Evolutionary conservation across 2,113 vertebrate genomes (phyloP).

Genomic region (Corynorhinus townsendii): DNA sequence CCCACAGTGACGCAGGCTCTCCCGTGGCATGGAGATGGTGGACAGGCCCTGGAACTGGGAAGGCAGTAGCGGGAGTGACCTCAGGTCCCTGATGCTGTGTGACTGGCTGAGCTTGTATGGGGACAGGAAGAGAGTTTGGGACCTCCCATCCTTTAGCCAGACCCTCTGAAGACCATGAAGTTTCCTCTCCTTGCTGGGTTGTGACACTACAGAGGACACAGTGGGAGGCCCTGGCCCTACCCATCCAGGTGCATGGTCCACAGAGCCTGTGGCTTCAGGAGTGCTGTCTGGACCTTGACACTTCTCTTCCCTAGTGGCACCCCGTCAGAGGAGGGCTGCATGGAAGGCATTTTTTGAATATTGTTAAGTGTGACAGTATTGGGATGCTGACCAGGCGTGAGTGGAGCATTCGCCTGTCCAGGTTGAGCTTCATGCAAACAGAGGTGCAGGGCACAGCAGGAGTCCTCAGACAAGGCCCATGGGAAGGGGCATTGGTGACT

Average conservation of each 20-base stretch:
- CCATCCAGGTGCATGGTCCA: not conserved
- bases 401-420: too few relatives aligned
- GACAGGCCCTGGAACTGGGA: not conserved
- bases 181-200: not conserved
- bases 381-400: not conserved
- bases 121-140: not conserved
- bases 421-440: not conserved
- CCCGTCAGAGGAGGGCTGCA: not conserved
- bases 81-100: rapidly evolving
- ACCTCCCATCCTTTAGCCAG: not conserved
- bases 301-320: not conserved
- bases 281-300: not conserved
- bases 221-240: not conserved
- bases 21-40: rapidly evolving
- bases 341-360: not conserved
- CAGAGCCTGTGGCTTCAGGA: not conserved
- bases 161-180: not conserved
- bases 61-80: not conserved
- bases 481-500: rapidly evolving
- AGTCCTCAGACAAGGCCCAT: not conserved
- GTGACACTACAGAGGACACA: not conserved
- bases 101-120: not conserved
- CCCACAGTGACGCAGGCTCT: not conserved
- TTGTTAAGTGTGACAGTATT: not conserved
- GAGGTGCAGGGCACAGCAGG: not conserved